Conservation (phyloP, 1,140 invertebrate genomes). For the Polypedilum pembai region DNA sequence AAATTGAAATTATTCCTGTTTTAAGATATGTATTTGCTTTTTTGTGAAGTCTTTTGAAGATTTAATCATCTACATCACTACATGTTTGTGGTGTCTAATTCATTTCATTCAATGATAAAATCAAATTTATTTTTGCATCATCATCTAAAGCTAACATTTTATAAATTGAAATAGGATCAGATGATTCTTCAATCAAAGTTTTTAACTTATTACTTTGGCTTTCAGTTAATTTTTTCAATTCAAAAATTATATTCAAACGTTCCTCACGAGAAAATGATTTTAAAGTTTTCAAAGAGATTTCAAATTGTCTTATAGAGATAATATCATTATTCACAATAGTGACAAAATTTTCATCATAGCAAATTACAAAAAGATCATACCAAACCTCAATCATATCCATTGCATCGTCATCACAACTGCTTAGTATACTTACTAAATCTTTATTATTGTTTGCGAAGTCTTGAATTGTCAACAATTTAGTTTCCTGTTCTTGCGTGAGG, state of each 20-base stretch:
- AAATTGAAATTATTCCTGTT: too few relatives aligned
- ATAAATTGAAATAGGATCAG: background rate
- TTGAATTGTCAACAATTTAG: slow-evolving; percentile 4
- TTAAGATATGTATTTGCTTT: too few relatives aligned
- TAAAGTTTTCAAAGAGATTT: background rate
- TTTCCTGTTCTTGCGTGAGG: background rate
- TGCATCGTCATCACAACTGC: background rate
- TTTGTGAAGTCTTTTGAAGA: too few relatives aligned
- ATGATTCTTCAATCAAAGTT: background rate
- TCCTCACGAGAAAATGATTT: background rate
- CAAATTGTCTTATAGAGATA: background rate
- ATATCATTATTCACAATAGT: background rate
- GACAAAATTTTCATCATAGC: background rate
- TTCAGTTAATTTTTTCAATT: background rate
- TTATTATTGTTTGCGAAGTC: background rate
- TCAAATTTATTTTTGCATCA: background rate
- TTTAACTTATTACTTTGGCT: background rate
- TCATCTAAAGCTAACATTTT: background rate
- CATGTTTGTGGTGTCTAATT: too few relatives aligned
- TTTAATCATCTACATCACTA: too few relatives aligned
- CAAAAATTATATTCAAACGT: background rate
- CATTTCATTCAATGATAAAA: background rate
- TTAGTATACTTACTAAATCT: background rate
- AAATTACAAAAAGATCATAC: slow-evolving; percentile 14
- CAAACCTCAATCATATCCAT: background rate